phyloP scores from a whole-genome alignment of 2,113 vertebrate genomes.

The Ia io region DNA sequence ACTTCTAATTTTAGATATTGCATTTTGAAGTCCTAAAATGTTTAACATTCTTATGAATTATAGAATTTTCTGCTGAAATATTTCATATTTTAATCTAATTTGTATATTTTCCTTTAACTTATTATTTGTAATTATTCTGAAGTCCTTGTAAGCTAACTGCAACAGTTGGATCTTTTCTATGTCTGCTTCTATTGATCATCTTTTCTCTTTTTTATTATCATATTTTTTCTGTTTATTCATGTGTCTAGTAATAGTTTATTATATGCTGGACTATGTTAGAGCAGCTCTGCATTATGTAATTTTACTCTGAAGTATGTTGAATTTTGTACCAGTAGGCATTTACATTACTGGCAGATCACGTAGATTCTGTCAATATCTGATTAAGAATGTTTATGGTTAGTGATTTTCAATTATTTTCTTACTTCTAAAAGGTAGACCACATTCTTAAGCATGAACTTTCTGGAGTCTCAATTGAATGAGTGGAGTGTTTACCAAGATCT shows the following conservation, averaged over 20 bases:
- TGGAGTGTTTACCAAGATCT: background rate
- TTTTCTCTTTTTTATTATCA: background rate
- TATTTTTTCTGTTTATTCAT: background rate
- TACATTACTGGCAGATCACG: background rate
- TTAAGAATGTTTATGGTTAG: background rate
- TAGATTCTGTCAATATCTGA: background rate
- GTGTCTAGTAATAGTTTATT: background rate
- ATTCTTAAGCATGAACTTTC: background rate
- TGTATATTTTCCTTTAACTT: background rate
- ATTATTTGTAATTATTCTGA: background rate
- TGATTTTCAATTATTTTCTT: background rate
- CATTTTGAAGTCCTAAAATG: background rate
- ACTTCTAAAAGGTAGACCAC: background rate
- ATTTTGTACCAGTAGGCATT: background rate
- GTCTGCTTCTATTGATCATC: background rate
- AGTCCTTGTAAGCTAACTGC: background rate
- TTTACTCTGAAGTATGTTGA: background rate
- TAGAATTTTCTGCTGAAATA: background rate
- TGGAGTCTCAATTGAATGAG: background rate
- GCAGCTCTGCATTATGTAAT: background rate
- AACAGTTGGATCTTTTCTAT: background rate
- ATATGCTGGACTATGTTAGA: background rate
- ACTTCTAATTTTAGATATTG: background rate
- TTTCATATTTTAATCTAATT: background rate
- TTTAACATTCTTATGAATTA: background rate